These are phyloP conservation scores for Passer domesticus DNA, from an alignment of 2,113 vertebrate species.

Conservation along the genomic window DNA sequence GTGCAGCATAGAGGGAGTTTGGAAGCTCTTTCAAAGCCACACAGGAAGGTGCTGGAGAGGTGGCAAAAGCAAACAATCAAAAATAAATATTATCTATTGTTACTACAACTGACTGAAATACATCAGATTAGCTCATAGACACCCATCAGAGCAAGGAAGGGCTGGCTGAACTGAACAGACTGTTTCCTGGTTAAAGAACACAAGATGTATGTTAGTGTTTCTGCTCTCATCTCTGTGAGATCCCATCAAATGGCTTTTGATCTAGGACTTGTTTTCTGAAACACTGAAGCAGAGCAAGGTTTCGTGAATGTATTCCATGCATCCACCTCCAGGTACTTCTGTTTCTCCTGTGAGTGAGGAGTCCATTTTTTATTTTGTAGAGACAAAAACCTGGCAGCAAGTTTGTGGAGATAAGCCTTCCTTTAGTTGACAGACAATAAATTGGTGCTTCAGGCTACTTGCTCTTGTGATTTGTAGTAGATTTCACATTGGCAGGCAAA, in stretches of 20 bases:
- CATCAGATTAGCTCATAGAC: background rate
- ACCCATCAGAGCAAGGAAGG: background rate
- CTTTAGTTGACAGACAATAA: constrained; percentile 4
- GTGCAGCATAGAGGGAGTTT: background rate
- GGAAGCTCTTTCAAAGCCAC: background rate
- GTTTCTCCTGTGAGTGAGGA: background rate
- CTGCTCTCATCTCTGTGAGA: background rate
- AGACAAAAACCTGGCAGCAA: background rate
- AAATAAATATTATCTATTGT: background rate
- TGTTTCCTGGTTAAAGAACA: background rate
- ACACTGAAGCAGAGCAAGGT: background rate
- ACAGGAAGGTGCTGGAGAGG: background rate
- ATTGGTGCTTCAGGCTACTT: constrained; percentile 12
- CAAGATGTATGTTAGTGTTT: background rate
- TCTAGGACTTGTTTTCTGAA: background rate
- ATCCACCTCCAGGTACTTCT: background rate
- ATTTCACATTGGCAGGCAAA: background rate
- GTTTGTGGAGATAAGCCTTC: background rate
- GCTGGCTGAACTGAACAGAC: background rate
- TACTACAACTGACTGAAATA: background rate
- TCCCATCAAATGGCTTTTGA: background rate
- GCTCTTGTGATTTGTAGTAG: background rate
- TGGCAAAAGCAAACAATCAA: background rate
- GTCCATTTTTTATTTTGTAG: background rate
- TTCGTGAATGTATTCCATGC: background rate